Evolutionary conservation across 1,140 invertebrate genomes (phyloP).

Genomic region (Atta colombica): DNA sequence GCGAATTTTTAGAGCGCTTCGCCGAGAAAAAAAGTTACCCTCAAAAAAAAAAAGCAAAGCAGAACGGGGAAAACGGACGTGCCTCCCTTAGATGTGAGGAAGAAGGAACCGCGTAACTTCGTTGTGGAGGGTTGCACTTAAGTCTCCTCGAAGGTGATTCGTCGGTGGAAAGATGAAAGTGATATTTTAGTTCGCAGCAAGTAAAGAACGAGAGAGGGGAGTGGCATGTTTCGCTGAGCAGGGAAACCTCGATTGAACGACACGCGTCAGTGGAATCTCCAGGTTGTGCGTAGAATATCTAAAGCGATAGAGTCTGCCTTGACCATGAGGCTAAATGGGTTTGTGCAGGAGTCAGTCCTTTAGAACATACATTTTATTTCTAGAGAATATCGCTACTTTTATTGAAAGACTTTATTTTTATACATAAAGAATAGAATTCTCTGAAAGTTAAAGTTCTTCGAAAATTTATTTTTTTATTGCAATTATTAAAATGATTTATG

Average conservation of each 20-base stretch:
- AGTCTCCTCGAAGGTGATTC: conserved; percentile 21
- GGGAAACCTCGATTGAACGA: conserved; percentile 44
- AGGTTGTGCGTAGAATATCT: conserved; percentile 46
- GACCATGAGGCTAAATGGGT: conserved; percentile 44
- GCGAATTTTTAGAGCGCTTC: conserved; percentile 64
- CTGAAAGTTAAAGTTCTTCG: not conserved
- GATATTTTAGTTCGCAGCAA: conserved; percentile 57
- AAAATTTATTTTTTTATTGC: not conserved
- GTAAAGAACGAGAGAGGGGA: not conserved
- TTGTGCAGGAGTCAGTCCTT: not conserved
- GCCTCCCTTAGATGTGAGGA: not conserved
- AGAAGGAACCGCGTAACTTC: conserved; percentile 57
- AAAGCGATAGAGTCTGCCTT: conserved; percentile 27
- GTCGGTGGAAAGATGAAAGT: conserved; percentile 57
- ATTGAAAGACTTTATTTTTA: not conserved
- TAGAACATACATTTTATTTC: conserved; percentile 5
- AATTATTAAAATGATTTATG: not conserved
- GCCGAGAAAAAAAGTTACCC: not conserved
- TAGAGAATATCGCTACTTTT: not conserved
- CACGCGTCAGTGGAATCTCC: conserved; percentile 47
- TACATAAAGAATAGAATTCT: not conserved
- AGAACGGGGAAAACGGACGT: not conserved
- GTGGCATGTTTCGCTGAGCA: not conserved
- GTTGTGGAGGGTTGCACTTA: conserved; percentile 50
- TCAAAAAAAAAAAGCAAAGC: conserved; percentile 4